Evolutionary conservation across 2,797 vertebrate genomes (phyloP), one percentile per base, ranked within the genome.

Genomic region (Poecilia wingei): DNA sequence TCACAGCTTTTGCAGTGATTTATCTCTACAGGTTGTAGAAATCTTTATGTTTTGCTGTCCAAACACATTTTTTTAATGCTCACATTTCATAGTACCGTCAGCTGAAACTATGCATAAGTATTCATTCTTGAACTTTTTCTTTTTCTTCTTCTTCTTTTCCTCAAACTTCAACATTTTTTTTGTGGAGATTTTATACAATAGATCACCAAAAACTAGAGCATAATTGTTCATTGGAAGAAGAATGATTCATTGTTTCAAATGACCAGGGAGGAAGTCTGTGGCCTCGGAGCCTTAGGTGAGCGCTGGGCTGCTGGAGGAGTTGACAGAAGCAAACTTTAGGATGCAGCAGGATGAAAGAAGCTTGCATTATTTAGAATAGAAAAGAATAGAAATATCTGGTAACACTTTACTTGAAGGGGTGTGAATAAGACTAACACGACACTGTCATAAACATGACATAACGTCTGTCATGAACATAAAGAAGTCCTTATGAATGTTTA

Each of bases 1-100:
- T 57, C 18, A 18, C 12, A 18, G 13, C 68, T 10, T 49, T 82
- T 47, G 33, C 12, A 41, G n/a, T 70, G 45, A 76, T 80, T 71
- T 6, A 70, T 78, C 45, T 75, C 72, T 74, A 12, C 4, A 14
- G 10, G 68, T 18, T 22, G 49, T 14, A 43, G 6, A 61, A 71
- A 1, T 51, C 7, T 9, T 28, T 22, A 12, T 12, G 4, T 6
- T 31, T 46, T 28, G 22, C 68, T 61, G 53, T n/a, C 18, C 33
- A 68, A 25, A 68, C 18, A 68, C 6, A 3, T 7, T 64, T 64
- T 13, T 2, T 36, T 36, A 39, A 39, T 41, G 10, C 61, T 66
- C 61, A 66, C 6, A 9, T 66, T 66, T 66, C 16, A 66, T 4
- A 14, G 18, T 41, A 41, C 36, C 64, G 22, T 22, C 36, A 41